Conservation (phyloP, 2,113 vertebrate species). For the Grammomys surdaster region DNA sequence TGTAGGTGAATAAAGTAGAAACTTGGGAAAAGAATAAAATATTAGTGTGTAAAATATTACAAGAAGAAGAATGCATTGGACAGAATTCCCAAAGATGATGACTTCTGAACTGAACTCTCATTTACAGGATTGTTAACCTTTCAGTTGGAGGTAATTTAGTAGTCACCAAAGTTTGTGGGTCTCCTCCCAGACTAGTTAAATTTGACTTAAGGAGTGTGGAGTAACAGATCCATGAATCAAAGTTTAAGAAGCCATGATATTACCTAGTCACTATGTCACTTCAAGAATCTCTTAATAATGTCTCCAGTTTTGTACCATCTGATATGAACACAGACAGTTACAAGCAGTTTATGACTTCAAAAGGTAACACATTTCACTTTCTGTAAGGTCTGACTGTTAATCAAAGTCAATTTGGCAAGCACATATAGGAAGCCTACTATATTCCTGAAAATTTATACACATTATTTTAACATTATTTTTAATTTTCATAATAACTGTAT, state of each 20-base stretch:
- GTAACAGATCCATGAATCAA: background rate
- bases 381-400: constrained; percentile 31
- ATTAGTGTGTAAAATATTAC: background rate
- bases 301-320: background rate
- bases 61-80: background rate
- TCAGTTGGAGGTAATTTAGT: constrained; percentile 17
- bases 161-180: background rate
- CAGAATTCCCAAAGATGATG: constrained; percentile 21
- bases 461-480: background rate
- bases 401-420: constrained; percentile 36
- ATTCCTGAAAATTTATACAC: background rate
- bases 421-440: constrained; percentile 11
- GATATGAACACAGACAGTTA: background rate
- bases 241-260: constrained; percentile 27
- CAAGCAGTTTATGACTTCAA: background rate
- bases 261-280: background rate
- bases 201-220: constrained; percentile 18
- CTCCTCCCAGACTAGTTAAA: constrained; percentile 42
- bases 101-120: constrained; percentile 46
- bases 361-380: constrained; percentile 4
- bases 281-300: background rate
- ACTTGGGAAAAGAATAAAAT: background rate
- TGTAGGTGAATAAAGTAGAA: constrained; percentile 30
- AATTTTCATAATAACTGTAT: background rate
- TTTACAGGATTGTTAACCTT: constrained; percentile 64